Evolutionary conservation across 2,888 invertebrate genomes (phyloP).

Genomic region (Ferrisia virgata): DNA sequence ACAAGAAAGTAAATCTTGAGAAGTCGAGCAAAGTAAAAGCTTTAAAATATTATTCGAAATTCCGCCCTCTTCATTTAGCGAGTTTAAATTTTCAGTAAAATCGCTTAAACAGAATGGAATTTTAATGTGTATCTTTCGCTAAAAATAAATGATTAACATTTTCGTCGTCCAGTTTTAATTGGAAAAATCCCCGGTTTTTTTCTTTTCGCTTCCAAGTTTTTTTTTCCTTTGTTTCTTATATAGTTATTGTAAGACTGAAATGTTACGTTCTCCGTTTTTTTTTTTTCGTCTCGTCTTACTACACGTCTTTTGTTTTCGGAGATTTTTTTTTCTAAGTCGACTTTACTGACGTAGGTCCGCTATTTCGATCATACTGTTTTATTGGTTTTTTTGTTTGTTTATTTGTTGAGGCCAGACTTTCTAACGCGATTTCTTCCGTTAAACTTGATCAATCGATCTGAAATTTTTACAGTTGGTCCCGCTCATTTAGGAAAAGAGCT

Average conservation of each 20-base stretch:
- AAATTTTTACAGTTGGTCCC: too few relatives aligned
- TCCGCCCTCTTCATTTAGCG: constrained; percentile 21
- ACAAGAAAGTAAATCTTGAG: constrained; percentile 32
- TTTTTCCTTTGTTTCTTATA: too few relatives aligned
- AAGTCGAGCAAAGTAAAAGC: constrained; percentile 24
- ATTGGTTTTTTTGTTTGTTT: too few relatives aligned
- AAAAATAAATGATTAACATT: constrained; percentile 39
- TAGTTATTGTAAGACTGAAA: too few relatives aligned
- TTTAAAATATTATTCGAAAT: constrained; percentile 27
- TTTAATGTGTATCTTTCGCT: constrained; percentile 36
- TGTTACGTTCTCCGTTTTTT: neutral
- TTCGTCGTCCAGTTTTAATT: constrained; percentile 32
- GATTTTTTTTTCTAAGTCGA: neutral
- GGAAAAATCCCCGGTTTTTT: neutral
- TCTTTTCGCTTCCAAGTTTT: neutral
- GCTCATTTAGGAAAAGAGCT: too few relatives aligned
- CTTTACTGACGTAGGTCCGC: too few relatives aligned
- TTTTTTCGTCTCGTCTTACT: too few relatives aligned
- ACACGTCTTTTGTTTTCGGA: neutral
- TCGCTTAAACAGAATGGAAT: constrained; percentile 30
- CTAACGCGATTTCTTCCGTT: too few relatives aligned
- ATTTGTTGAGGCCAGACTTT: too few relatives aligned
- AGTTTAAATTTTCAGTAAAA: constrained; percentile 35
- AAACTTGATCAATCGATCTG: too few relatives aligned
- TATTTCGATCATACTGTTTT: too few relatives aligned